Evolutionary conservation across 1,140 invertebrate species (phyloP), one percentile per base, ranked within the genome.

Genomic region (Akabosia matsudoensis): DNA sequence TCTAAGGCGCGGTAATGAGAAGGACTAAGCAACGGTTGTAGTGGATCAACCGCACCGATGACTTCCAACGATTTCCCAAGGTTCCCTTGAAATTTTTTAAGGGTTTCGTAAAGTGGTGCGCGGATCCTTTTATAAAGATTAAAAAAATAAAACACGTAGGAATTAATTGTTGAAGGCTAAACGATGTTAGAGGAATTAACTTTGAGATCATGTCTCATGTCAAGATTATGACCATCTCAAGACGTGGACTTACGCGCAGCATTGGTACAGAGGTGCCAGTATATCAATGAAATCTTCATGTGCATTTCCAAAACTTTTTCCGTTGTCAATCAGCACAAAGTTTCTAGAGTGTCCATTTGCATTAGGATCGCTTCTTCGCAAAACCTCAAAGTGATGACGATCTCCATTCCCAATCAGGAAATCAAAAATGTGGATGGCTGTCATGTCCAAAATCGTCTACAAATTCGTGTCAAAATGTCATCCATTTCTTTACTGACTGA

Each of bases 371-470:
- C 86, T 83, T 81, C 85, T 85, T 45, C 85, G 83, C 70, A 93
- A 88, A 1, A 91, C 88, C 86, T 97, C 95, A 83, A 94, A 97
- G 84, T 94, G 92, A 87, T 98, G 95, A 22, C 96, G 87, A 85
- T 98, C 96, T 0, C 95, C 96, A 87, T 98, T 98, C 84, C 95
- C 94, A 84, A 97, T 92, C 0, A 98, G 86, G 85, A 95, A 98
- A 86, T 98, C 96, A 84, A 97, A 96, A 78, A 97, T 90, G 0
- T 93, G 87, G 18, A 91, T 90, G 85, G 97, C 95, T 73, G 97
- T 88, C 51, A 97, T 86, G 85, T 97, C 94, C 70, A 96, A 85
- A 31, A 97, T 95, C 94, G 97, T 73, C 89, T 89, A 77, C 74
- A 80, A 74, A 67, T 30, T 37, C 13, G 22, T 72, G 34, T 45